These are phyloP conservation scores for Andrena cerasifolii DNA, from an alignment of 1,140 invertebrate genomes.

Conservation along the genomic window DNA sequence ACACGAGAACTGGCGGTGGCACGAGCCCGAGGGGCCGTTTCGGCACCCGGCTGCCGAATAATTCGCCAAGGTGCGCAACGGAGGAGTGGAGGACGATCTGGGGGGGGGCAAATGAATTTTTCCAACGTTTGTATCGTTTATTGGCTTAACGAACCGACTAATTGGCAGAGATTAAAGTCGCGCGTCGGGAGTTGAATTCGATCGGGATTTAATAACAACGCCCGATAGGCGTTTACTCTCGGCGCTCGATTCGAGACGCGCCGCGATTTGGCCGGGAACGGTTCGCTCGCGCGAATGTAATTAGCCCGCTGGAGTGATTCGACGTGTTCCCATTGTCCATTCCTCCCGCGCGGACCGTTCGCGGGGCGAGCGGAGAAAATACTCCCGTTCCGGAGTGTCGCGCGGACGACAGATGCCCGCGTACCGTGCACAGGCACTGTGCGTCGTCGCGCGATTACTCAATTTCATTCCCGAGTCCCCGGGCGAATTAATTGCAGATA, in stretches of 20 bases:
- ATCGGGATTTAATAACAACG: slow-evolving; percentile 24
- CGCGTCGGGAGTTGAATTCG: slow-evolving; percentile 2
- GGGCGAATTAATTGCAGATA: not conserved
- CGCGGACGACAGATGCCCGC: too few species aligned
- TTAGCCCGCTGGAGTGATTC: slow-evolving; percentile 48
- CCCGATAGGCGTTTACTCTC: not conserved
- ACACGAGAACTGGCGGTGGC: not conserved
- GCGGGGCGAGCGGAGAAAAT: slow-evolving; percentile 1
- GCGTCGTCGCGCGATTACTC: too few species aligned
- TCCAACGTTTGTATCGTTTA: slow-evolving; percentile 16
- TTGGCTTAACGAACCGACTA: slow-evolving; percentile 8
- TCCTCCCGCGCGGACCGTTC: slow-evolving; percentile 13
- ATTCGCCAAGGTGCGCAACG: too few species aligned
- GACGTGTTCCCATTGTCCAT: slow-evolving; percentile 46
- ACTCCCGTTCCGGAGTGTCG: slow-evolving; percentile 41
- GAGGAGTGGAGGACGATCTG: not conserved
- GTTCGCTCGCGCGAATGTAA: slow-evolving; percentile 38
- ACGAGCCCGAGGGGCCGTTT: too few species aligned
- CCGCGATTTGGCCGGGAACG: not conserved
- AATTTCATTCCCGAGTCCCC: not conserved
- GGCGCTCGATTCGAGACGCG: not conserved
- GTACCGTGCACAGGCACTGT: too few species aligned
- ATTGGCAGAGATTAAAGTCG: slow-evolving; percentile 20
- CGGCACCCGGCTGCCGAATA: too few species aligned
- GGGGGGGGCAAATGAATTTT: not conserved